Evolutionary conservation across 2,113 vertebrate species (phyloP).

Genomic region (Hydrochoerus hydrochaeris): DNA sequence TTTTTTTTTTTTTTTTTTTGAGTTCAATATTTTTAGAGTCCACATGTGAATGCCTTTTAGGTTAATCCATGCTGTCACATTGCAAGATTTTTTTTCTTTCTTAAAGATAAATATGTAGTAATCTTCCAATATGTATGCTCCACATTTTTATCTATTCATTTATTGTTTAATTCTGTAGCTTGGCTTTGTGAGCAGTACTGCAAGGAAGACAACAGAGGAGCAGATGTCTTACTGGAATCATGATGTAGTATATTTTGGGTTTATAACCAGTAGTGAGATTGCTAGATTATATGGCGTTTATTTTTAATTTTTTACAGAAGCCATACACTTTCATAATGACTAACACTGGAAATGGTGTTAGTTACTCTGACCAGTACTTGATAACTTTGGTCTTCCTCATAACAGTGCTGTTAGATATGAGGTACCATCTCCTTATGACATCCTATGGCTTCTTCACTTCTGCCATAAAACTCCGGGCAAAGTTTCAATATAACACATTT

Average conservation of each 20-base stretch:
- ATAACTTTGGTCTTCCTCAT: not conserved
- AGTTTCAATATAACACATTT: not conserved
- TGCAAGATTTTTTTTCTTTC: not conserved
- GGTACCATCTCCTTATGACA: not conserved
- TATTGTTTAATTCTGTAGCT: not conserved
- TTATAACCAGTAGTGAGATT: not conserved
- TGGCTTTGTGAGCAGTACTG: not conserved
- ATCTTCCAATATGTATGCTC: too few species aligned
- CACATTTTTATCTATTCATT: not conserved
- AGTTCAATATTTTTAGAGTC: too few species aligned
- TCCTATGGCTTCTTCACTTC: not conserved
- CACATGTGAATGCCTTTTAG: not conserved
- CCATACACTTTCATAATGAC: not conserved
- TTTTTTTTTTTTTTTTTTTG: not conserved
- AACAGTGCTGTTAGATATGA: not conserved
- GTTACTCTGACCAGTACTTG: not conserved
- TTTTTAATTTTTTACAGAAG: not conserved
- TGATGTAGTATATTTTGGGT: not conserved
- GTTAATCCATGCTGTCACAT: not conserved
- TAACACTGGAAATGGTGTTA: not conserved
- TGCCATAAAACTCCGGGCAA: not conserved
- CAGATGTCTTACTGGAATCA: not conserved
- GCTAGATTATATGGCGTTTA: not conserved
- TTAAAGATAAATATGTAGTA: not conserved
- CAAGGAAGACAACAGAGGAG: not conserved